These are phyloP conservation scores for Epirrhoe tristata DNA, from an alignment of 2,888 invertebrate genomes.

Conservation along the genomic window DNA sequence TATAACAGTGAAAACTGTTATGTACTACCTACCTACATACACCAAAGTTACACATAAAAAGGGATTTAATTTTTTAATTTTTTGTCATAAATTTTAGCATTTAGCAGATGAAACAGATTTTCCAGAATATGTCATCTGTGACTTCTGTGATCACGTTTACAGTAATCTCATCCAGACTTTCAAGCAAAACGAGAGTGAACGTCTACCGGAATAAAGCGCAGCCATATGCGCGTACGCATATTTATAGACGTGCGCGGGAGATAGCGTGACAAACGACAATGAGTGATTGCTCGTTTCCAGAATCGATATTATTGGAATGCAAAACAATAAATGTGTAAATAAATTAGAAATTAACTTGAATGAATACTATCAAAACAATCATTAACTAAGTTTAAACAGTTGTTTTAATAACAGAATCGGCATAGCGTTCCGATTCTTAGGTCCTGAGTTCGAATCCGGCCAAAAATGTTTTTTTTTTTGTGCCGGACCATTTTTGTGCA, in stretches of 20 bases:
- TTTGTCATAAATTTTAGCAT: too few species aligned
- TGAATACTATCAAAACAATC: not conserved
- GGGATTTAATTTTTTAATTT: too few species aligned
- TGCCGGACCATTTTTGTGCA: too few species aligned
- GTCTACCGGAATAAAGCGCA: not conserved
- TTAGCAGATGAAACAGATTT: too few species aligned
- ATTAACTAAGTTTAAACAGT: not conserved
- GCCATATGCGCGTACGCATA: conserved; percentile 36
- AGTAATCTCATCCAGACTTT: not conserved
- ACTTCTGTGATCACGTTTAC: not conserved
- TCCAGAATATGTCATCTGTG: too few species aligned
- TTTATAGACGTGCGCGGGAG: conserved; percentile 49
- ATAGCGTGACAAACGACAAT: conserved; percentile 44
- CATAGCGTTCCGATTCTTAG: too few species aligned
- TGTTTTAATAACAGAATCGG: not conserved
- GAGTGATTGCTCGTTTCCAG: conserved; percentile 40
- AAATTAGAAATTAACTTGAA: not conserved
- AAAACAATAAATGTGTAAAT: conserved; percentile 1
- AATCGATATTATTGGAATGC: conserved; percentile 27
- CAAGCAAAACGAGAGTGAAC: not conserved
- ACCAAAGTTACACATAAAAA: too few species aligned
- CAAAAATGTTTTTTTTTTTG: too few species aligned
- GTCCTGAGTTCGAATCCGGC: too few species aligned
- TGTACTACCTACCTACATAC: too few species aligned
- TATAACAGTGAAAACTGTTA: too few species aligned